Evolutionary conservation across 2,888 invertebrate genomes (phyloP), one percentile per base, ranked within the genome.

Genomic region (Dermolepida albohirtum): DNA sequence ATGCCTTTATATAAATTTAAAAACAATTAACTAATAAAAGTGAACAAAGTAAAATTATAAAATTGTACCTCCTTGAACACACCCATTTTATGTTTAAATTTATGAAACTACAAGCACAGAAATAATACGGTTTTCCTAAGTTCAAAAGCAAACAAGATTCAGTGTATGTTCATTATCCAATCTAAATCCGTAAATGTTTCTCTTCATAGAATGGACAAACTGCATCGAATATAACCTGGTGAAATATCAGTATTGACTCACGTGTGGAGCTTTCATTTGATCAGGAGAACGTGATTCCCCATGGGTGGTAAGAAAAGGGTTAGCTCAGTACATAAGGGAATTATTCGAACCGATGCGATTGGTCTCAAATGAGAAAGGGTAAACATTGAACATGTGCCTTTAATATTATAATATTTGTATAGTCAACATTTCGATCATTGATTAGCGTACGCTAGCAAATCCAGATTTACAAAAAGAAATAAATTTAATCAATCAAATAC

Each of bases 341-440:
- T 43, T 27, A 57, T 52, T 64, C 66, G 68, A 71, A 72, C 72
- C 70, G 72, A 69, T 69, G 71, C 74, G 77, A 78, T 78, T 75
- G 77, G 77, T 77, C 77, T 77, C 77, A 77, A 76, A 78, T 75
- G 77, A 77, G 77, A 73, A 74, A 70, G 69, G 74, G 76, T 76
- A 78, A 78, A 78, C 76, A 78, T 74, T 75, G 78, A 77, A 78
- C 79, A 77, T 76, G 76, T 71, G 76, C 76, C 74, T 78, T 78
- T 78, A 77, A 78, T 78, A 76, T 73, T 78, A 78, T 73, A 78
- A 57, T 57, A 57, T 57, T 57, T 57, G 57, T 27, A n/a, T 22
- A 16, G 55, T 16, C 43, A 57, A 43, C 34, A 54, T 8, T 51
- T 29, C 1, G 40, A 39, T 54, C 14, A 14, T 34, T 39, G 54